Evolutionary conservation across 2,888 invertebrate genomes (phyloP).

Genomic region (Orchesellides sinensis): DNA sequence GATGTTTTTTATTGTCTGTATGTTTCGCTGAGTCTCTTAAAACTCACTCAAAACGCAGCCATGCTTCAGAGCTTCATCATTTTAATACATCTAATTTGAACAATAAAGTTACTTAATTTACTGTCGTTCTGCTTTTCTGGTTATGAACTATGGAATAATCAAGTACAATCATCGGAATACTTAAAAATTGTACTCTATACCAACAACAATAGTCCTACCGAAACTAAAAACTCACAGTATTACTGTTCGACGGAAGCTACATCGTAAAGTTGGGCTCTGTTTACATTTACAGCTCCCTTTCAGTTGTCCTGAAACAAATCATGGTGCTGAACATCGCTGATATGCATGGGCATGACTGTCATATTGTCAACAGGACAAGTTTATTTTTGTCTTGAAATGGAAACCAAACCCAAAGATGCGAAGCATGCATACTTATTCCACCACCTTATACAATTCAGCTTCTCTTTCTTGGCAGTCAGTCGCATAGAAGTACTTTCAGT

Average conservation of each 20-base stretch:
- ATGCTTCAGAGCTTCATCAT: neutral
- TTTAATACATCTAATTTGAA: neutral
- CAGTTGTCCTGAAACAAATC: no score
- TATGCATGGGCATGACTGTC: neutral
- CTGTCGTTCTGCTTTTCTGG: slow-evolving; percentile 6
- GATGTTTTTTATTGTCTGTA: no score
- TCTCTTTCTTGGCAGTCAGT: neutral
- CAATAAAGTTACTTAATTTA: neutral
- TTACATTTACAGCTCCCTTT: neutral
- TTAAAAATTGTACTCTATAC: no score
- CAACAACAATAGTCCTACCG: no score
- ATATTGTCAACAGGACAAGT: slow-evolving; percentile 6
- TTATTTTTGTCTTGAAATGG: slow-evolving; percentile 7
- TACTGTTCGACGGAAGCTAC: neutral
- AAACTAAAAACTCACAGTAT: no score
- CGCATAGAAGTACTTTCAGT: neutral
- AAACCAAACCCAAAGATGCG: neutral
- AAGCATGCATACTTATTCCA: neutral
- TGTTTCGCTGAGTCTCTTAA: no score
- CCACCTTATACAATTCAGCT: no score
- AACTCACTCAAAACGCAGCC: neutral
- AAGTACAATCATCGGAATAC: neutral
- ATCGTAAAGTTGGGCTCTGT: neutral
- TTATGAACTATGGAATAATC: slow-evolving; percentile 7
- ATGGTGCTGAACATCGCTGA: no score